Conservation (phyloP, 2,888 invertebrate genomes). For the Ophioninae sp. region DNA sequence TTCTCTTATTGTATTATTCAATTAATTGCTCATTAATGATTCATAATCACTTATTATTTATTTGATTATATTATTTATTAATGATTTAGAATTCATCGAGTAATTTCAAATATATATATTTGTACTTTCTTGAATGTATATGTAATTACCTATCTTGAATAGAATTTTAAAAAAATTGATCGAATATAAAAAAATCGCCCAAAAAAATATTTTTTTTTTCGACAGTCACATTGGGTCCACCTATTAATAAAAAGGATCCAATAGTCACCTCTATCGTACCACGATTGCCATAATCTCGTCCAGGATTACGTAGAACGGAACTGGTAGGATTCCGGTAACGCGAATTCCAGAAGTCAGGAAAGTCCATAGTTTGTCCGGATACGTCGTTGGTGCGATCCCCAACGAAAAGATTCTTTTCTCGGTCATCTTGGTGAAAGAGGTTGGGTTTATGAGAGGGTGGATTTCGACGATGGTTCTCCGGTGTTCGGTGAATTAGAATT, state of each 20-base stretch:
- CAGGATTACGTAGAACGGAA: conserved; percentile 22
- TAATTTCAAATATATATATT: no score
- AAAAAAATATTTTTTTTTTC: no score
- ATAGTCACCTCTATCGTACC: conserved; percentile 19
- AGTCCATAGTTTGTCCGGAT: conserved; percentile 39
- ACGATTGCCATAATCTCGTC: not conserved
- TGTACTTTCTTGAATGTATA: no score
- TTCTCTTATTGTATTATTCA: not conserved
- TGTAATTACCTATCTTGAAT: no score
- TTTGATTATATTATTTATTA: not conserved
- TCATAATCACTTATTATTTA: not conserved
- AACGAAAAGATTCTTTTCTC: conserved; percentile 9
- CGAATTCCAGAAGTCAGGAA: conserved; percentile 49
- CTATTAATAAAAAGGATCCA: not conserved
- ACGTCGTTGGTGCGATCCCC: conserved; percentile 28
- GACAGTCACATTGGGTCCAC: no score
- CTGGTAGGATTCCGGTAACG: conserved; percentile 40
- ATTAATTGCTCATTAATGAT: not conserved
- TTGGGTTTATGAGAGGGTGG: conserved; percentile 8
- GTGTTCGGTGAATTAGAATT: not conserved
- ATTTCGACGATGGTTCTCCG: not conserved
- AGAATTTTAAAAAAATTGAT: no score
- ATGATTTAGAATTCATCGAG: not conserved
- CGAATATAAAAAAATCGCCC: no score
- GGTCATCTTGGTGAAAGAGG: not conserved